Base-by-base conservation (phyloP, 2,113 vertebrate genomes). In the Herpetotheres cachinnans region DNA sequence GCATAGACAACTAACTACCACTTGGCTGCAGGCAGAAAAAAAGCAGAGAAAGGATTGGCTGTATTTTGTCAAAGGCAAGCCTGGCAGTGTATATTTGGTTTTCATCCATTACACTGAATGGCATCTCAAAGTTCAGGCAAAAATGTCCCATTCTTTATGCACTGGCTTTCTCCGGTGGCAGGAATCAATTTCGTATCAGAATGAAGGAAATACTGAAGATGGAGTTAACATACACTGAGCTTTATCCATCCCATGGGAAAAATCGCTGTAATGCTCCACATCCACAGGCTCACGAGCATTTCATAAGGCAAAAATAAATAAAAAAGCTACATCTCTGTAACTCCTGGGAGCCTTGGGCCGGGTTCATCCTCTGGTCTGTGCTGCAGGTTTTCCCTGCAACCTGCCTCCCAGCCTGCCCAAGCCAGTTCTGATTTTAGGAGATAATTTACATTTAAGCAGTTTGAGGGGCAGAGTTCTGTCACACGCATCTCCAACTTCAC, bases 1-100 rank as follows among this genome's bases (percentile, higher is more conserved):
- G 71, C 63, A 66, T 2, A 76, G 58, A 79, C 55, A 91, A 52
- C 47, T 24, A 82, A 27, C 47, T 82, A 34, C 67, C 18, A 34
- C 65, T 79, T 79, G 66, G 81, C 91, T 87, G 42, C 81, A 85
- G 81, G 52, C 80, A 78, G n/a, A 11, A 7, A 6, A 12, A 72
- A 36, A 10, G 2, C 66, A 89, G 38, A 87, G 18, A 50, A 88
- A 89, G 55, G 47, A 79, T 36, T 82, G 55, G 29, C 65, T 30
- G 14, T 91, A 89, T 93, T 96, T 93, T 94, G 81, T 79, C 77
- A 91, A 78, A 91, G 61, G 74, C 56, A 82, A 73, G 49, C 67
- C 82, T 94, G 82, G 85, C 78, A 85, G 17, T 3, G 4, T 67
- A 2, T 34, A 79, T 93, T 93, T 92, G 55, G 55, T 30, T 85